Conservation (phyloP, 2,888 invertebrate species). For the Pseudoips prasinana region DNA sequence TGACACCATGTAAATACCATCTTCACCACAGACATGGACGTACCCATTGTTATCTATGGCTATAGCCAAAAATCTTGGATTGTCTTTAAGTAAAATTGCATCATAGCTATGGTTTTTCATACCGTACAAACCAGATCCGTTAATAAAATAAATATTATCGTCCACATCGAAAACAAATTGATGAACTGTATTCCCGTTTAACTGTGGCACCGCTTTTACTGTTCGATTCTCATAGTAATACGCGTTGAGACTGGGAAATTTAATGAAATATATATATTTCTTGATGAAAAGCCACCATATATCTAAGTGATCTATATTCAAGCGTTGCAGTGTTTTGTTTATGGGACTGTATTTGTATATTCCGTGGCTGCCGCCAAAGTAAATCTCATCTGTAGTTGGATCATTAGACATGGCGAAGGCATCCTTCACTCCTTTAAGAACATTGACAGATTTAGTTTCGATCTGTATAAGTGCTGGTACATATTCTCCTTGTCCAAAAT, state of each 20-base stretch:
- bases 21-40: constrained; percentile 59
- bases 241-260: constrained; percentile 59
- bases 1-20: constrained; percentile 58
- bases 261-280: constrained; percentile 54
- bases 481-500: constrained; percentile 63
- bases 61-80: constrained; percentile 54
- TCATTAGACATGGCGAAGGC: constrained; percentile 63
- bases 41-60: constrained; percentile 52
- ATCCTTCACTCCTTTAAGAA: constrained; percentile 64
- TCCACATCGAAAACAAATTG: constrained; percentile 61
- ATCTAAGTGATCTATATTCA: constrained; percentile 54
- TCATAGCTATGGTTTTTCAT: constrained; percentile 35
- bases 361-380: constrained; percentile 67
- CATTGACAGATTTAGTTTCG: constrained; percentile 48
- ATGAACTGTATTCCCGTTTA: constrained; percentile 46
- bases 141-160: constrained; percentile 58
- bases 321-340: constrained; percentile 41
- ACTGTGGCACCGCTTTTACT: constrained; percentile 35
- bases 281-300: constrained; percentile 67
- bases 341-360: constrained; percentile 57
- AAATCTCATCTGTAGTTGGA: constrained; percentile 42
- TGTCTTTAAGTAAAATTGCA: constrained; percentile 43
- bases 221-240: constrained; percentile 52
- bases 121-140: constrained; percentile 58
- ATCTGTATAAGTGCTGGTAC: constrained; percentile 53